These are phyloP conservation scores for Strix uralensis DNA, from an alignment of 2,113 vertebrate genomes.

Conservation along the genomic window DNA sequence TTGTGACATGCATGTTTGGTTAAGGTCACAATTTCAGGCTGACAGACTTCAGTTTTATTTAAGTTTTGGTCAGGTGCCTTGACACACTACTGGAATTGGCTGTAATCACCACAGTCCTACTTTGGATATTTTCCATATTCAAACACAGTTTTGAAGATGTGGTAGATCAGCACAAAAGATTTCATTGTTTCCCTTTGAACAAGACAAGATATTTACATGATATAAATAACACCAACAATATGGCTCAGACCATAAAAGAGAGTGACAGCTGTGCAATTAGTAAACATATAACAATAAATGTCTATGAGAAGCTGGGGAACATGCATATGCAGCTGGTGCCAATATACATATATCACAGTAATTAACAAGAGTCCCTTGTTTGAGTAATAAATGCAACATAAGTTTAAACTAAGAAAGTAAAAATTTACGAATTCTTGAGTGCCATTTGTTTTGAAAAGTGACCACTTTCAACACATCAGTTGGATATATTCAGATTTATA, in stretches of 20 bases:
- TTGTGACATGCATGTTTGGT: neutral
- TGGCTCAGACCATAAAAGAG: neutral
- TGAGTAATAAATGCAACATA: neutral
- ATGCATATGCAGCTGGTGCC: neutral
- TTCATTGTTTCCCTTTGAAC: neutral
- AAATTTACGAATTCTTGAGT: neutral
- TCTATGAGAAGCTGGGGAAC: neutral
- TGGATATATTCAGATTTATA: neutral
- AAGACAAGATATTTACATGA: neutral
- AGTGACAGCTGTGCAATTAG: slow-evolving; percentile 40
- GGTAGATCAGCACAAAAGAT: neutral
- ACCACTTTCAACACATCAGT: neutral
- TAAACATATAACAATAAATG: neutral
- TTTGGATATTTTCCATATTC: neutral
- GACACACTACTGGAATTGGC: neutral
- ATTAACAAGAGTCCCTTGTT: neutral
- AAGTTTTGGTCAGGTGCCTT: neutral
- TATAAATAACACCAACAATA: neutral
- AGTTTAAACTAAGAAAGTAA: neutral
- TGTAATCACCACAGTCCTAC: rapidly evolving
- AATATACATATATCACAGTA: neutral
- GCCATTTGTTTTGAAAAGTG: neutral
- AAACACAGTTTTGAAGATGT: neutral
- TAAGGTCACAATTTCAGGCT: neutral
- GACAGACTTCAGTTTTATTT: neutral